phyloP scores from a whole-genome alignment of 2,113 vertebrate species.

The Melanotaenia duboulayi region DNA sequence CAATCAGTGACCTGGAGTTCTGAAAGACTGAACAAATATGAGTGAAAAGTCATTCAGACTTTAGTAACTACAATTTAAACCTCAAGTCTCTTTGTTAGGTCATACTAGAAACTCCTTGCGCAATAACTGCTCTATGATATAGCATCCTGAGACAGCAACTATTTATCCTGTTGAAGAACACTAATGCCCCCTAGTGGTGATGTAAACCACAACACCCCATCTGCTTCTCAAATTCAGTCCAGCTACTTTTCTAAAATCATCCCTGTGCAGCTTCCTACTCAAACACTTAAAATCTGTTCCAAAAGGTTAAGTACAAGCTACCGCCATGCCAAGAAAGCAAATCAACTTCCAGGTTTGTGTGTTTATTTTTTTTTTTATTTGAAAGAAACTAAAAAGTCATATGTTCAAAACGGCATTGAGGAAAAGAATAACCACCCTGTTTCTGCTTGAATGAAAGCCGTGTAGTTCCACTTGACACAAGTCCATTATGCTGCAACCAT shows the following conservation, averaged over 20 bases:
- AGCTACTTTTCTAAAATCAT: no score
- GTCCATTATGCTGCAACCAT: slow-evolving; percentile 17
- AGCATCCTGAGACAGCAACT: not conserved
- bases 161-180: slow-evolving; percentile 42
- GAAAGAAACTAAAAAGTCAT: slow-evolving; percentile 34
- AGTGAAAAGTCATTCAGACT: not conserved
- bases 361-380: slow-evolving; percentile 60
- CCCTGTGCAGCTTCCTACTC: no score
- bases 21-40: not conserved
- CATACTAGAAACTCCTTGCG: not conserved
- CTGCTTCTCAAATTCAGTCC: not conserved
- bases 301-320: not conserved
- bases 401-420: slow-evolving; percentile 52
- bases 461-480: not conserved
- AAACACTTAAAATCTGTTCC: no score
- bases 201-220: no score
- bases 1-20: not conserved
- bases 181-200: slow-evolving; percentile 79
- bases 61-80: not conserved
- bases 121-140: not conserved
- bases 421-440: not conserved
- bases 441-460: not conserved
- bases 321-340: not conserved
- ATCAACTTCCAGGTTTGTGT: not conserved
- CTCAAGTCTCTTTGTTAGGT: not conserved